phyloP scores from a whole-genome alignment of 2,888 invertebrate genomes.

The Hyposoter dolosus region DNA sequence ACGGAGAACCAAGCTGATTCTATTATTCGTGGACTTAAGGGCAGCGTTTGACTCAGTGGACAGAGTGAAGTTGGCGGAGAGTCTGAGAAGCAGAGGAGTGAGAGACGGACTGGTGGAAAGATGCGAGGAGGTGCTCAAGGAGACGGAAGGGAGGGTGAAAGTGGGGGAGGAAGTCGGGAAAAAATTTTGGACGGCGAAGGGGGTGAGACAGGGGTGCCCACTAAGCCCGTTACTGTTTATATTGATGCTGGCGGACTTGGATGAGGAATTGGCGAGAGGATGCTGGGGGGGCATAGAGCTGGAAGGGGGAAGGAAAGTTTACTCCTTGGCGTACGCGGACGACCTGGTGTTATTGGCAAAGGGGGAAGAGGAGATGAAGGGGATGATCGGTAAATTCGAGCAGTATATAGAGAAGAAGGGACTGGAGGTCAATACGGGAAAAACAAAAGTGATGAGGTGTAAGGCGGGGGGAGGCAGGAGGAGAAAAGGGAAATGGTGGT shows the following conservation, averaged over 20 bases:
- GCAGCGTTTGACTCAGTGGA: no score
- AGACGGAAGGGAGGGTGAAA: constrained; percentile 23
- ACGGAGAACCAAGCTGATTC: background rate
- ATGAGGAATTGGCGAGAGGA: constrained; percentile 24
- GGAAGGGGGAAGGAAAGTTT: background rate
- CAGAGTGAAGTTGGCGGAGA: constrained; percentile 10
- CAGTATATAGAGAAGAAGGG: background rate
- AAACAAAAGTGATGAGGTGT: no score
- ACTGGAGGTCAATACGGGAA: background rate
- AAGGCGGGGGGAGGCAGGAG: background rate
- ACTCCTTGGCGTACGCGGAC: constrained; percentile 14
- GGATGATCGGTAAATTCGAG: background rate
- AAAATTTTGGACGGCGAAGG: constrained; percentile 1
- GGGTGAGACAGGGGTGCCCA: constrained; percentile 22
- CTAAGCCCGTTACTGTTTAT: background rate
- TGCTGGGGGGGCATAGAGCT: background rate
- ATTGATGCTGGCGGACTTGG: no score
- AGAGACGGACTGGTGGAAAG: constrained; percentile 20
- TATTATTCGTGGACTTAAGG: no score
- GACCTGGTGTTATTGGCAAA: constrained; percentile 1
- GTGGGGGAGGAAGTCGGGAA: background rate
- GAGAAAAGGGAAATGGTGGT: constrained; percentile 1
- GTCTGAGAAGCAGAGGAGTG: constrained; percentile 13
- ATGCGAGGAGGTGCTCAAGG: background rate
- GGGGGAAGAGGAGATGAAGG: constrained; percentile 5